phyloP scores from a whole-genome alignment of 1,140 invertebrate genomes.

The Drosophila suzukii region DNA sequence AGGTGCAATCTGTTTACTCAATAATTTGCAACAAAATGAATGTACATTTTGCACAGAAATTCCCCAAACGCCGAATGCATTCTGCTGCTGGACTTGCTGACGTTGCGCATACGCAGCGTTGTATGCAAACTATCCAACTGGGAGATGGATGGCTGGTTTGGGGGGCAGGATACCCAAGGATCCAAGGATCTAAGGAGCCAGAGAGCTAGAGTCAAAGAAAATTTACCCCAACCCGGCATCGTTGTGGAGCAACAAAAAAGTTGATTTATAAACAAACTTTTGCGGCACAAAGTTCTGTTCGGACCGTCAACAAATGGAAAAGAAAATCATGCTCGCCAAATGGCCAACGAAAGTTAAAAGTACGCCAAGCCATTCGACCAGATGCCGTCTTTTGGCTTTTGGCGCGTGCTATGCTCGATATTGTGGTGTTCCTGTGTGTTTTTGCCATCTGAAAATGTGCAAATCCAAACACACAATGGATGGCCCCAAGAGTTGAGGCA shows the following conservation, averaged over 20 bases:
- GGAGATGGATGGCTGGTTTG: constrained; percentile 32
- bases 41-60: constrained; percentile 57
- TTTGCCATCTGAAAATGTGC: constrained; percentile 6
- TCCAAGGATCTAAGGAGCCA: neutral
- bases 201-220: constrained; percentile 33
- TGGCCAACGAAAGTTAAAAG: constrained; percentile 71
- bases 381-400: constrained; percentile 24
- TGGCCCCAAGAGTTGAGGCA: constrained; percentile 12
- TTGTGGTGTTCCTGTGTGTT: constrained; percentile 7
- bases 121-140: constrained; percentile 39
- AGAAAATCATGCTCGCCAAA: constrained; percentile 61
- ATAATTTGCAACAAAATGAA: constrained; percentile 68
- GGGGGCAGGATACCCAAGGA: neutral
- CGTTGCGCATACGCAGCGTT: constrained; percentile 50
- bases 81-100: constrained; percentile 41
- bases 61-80: constrained; percentile 49
- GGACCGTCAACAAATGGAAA: constrained; percentile 64
- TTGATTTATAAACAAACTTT: constrained; percentile 80
- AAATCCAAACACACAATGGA: constrained; percentile 48
- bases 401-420: constrained; percentile 29
- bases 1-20: constrained; percentile 65
- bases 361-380: constrained; percentile 28
- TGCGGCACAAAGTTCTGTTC: constrained; percentile 66
- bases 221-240: neutral
- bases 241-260: constrained; percentile 44